These are phyloP conservation scores for Heliconius congener DNA, from an alignment of 1,140 invertebrate species.

Conservation along the genomic window DNA sequence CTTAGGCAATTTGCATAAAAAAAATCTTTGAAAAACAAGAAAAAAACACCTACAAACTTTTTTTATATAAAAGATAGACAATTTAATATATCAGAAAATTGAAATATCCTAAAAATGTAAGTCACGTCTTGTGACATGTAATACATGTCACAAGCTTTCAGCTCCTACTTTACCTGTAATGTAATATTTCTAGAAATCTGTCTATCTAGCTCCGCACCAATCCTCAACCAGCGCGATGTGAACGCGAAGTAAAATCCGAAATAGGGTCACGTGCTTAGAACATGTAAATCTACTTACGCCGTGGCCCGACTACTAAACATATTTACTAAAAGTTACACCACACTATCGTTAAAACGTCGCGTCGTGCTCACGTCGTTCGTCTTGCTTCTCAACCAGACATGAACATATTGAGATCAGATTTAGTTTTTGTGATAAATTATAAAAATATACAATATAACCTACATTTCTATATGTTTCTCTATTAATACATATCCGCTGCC, in stretches of 20 bases:
- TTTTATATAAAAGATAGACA: neutral
- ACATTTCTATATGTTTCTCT: no score
- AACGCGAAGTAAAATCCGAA: slow-evolving; percentile 64
- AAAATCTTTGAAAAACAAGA: no score
- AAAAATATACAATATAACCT: neutral
- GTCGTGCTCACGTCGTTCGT: slow-evolving; percentile 11
- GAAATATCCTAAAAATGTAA: neutral
- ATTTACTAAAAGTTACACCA: slow-evolving; percentile 57
- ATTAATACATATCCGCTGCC: no score
- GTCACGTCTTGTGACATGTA: no score
- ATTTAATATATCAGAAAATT: neutral
- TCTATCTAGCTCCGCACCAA: slow-evolving; percentile 28
- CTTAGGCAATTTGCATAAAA: no score
- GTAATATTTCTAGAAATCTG: slow-evolving; percentile 16
- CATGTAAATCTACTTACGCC: slow-evolving; percentile 77
- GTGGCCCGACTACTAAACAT: slow-evolving; percentile 59
- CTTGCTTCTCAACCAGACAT: neutral
- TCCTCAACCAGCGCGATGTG: slow-evolving; percentile 56
- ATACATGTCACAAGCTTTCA: slow-evolving; percentile 10
- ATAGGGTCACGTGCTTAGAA: slow-evolving; percentile 70
- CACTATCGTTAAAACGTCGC: slow-evolving; percentile 45
- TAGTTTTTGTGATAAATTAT: neutral
- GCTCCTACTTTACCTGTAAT: slow-evolving; percentile 10
- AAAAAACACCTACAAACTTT: neutral
- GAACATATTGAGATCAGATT: neutral